Conservation (phyloP, 2,888 invertebrate species). For the Operophtera brumata region DNA sequence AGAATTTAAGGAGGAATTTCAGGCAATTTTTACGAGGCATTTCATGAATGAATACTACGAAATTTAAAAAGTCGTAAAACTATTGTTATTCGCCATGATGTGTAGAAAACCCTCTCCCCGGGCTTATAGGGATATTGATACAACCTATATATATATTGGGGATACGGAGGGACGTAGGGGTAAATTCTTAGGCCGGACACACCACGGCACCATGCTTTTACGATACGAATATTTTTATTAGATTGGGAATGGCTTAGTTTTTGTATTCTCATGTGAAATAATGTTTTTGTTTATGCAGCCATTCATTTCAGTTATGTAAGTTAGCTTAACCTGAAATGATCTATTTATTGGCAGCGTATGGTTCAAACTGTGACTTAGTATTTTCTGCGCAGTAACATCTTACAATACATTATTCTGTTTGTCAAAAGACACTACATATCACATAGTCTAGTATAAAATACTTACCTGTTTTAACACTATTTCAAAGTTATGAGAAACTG, state of each 20-base stretch:
- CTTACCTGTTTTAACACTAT: conserved; percentile 24
- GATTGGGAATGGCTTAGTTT: conserved; percentile 2
- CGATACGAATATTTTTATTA: conserved; percentile 14
- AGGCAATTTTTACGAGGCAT: no score
- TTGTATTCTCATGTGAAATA: conserved; percentile 2
- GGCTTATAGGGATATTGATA: no score
- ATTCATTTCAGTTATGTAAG: background rate
- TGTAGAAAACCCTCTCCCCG: no score
- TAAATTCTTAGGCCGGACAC: no score
- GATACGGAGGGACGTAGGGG: no score
- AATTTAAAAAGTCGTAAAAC: no score
- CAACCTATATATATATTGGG: no score
- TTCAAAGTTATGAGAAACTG: conserved; percentile 1
- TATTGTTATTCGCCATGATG: no score
- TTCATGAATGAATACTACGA: no score
- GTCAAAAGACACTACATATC: conserved; percentile 28
- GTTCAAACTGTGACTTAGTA: background rate
- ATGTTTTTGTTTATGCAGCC: background rate
- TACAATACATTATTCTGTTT: conserved; percentile 1
- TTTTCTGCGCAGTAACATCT: background rate
- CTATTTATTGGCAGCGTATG: no score
- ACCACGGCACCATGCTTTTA: no score
- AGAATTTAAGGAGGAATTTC: no score
- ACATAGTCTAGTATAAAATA: conserved; percentile 23
- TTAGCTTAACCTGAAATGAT: background rate